These are phyloP conservation scores for Rhynchomys soricoides DNA, from an alignment of 2,113 vertebrate species.

Conservation along the genomic window DNA sequence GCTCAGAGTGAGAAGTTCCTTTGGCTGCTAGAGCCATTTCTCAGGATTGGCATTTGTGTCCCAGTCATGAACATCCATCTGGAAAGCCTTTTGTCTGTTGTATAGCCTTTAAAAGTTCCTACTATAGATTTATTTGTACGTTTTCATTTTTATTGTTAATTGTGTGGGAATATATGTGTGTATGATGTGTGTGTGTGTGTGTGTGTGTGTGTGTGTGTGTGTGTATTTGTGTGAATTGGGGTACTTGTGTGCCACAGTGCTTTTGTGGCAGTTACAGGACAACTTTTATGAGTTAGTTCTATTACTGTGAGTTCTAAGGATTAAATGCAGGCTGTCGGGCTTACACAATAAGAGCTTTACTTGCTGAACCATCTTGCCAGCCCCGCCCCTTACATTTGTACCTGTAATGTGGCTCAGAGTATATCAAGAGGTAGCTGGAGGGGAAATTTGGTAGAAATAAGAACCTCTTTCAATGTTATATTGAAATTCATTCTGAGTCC, in stretches of 20 bases:
- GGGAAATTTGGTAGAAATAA: constrained; percentile 12
- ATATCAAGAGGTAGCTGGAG: constrained; percentile 18
- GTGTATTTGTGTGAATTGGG: too few species aligned
- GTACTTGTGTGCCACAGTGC: not conserved
- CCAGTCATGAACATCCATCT: not conserved
- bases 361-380: not conserved
- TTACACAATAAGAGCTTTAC: not conserved
- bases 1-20: constrained; percentile 49
- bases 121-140: not conserved
- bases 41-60: constrained; percentile 19
- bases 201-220: not conserved
- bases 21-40: constrained; percentile 11
- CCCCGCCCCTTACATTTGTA: not conserved
- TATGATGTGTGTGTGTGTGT: not conserved
- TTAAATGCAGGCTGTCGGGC: not conserved
- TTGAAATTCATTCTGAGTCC: constrained; percentile 51
- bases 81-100: constrained; percentile 11
- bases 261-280: not conserved
- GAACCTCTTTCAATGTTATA: not conserved
- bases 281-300: not conserved
- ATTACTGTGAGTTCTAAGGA: not conserved
- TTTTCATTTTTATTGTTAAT: not conserved
- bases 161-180: not conserved
- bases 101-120: not conserved
- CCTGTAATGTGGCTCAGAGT: not conserved